These are phyloP conservation scores for Murina feae DNA, from an alignment of 2,113 vertebrate genomes.

Conservation along the genomic window DNA sequence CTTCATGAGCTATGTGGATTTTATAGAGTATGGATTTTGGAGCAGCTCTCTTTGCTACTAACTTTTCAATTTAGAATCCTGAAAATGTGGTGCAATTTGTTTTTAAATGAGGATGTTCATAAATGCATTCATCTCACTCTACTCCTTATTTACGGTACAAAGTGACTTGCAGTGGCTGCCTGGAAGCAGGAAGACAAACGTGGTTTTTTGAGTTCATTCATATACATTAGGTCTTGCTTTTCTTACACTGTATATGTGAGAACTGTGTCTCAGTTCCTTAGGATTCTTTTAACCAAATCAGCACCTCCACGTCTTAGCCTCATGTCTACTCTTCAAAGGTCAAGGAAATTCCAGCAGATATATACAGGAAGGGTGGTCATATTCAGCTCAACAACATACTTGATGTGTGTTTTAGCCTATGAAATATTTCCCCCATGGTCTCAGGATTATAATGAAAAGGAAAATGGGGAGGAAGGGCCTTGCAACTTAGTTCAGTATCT, in stretches of 20 bases:
- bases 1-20: conserved; percentile 42
- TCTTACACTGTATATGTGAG: neutral
- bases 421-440: neutral
- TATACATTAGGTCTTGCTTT: neutral
- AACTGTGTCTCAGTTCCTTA: neutral
- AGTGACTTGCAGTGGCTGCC: neutral
- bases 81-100: neutral
- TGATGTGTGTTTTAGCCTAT: neutral
- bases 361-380: neutral
- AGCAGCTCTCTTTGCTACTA: conserved; percentile 51
- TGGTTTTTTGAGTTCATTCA: neutral
- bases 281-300: neutral
- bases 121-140: conserved; percentile 11
- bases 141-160: neutral
- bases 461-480: too few species aligned
- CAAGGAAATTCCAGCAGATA: neutral
- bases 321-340: neutral
- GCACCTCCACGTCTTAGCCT: neutral
- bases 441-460: neutral
- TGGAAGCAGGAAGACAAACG: neutral
- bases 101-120: conserved; percentile 41
- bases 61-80: conserved; percentile 40
- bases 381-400: neutral
- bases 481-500: too few species aligned
- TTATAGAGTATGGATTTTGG: conserved; percentile 52